Percentiles rank a stretch among this genome's conserved stretches.
Conservation (phyloP, 2,888 invertebrate genomes). For the Agonopterix heracliana region DNA sequence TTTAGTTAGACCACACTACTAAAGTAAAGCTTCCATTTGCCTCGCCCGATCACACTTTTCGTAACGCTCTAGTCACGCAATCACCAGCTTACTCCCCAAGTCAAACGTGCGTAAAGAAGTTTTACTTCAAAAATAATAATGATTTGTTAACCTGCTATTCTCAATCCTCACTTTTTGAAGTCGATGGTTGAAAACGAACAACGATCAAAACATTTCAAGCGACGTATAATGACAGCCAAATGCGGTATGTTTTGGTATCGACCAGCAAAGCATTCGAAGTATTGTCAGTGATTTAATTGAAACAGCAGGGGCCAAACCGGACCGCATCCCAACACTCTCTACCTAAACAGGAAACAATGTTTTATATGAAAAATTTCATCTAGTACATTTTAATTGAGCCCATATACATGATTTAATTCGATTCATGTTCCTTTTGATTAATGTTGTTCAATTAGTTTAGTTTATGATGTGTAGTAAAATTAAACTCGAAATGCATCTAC, state of each 20-base stretch:
- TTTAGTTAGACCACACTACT: too few species aligned
- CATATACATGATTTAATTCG: conserved; percentile 47
- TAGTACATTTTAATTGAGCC: conserved; percentile 57
- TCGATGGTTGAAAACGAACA: too few species aligned
- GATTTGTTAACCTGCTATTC: too few species aligned
- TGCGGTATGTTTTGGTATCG: conserved; percentile 61
- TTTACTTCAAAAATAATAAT: too few species aligned
- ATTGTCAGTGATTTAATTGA: conserved; percentile 75
- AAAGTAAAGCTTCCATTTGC: too few species aligned
- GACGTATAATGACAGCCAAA: conserved; percentile 27
- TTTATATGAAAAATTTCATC: conserved; percentile 63
- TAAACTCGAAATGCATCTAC: too few species aligned
- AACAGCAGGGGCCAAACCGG: conserved; percentile 64
- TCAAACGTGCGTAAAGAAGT: too few species aligned
- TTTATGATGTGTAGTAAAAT: too few species aligned
- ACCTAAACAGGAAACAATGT: conserved; percentile 61
- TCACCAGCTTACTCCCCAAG: too few species aligned
- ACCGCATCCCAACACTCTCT: conserved; percentile 37
- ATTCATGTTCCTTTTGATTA: conserved; percentile 48
- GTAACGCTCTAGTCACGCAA: too few species aligned
- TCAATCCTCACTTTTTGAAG: too few species aligned
- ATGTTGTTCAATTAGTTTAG: conserved; percentile 29
- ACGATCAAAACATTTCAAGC: conserved; percentile 34
- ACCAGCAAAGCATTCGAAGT: conserved; percentile 63
- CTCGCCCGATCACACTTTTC: too few species aligned